Evolutionary conservation across 2,888 invertebrate genomes (phyloP).

Genomic region (Galerucella pusilla): DNA sequence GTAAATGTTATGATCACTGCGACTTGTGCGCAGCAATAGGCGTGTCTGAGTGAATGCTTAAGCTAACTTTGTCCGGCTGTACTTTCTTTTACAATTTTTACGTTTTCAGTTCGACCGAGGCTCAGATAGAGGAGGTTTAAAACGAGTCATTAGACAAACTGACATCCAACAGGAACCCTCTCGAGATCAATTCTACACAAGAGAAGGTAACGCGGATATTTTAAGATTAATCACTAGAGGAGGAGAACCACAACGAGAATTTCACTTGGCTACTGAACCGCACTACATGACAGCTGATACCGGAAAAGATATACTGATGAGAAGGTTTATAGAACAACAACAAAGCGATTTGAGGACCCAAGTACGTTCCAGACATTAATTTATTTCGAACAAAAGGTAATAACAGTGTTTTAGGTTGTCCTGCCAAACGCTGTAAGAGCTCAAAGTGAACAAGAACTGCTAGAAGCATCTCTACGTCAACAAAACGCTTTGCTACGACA

Average conservation of each 20-base stretch:
- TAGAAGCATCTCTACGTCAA: constrained; percentile 76
- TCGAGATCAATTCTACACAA: constrained; percentile 75
- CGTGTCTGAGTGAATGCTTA: no score
- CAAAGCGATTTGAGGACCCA: constrained; percentile 55
- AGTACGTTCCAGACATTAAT: constrained; percentile 11
- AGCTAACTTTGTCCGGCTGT: no score
- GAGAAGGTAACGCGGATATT: constrained; percentile 88
- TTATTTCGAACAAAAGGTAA: background rate
- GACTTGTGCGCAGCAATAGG: no score
- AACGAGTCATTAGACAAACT: constrained; percentile 50
- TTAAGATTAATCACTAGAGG: constrained; percentile 78
- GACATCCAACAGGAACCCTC: constrained; percentile 65
- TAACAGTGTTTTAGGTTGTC: constrained; percentile 43
- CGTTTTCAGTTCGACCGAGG: constrained; percentile 72
- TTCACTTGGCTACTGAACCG: constrained; percentile 62
- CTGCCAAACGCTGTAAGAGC: constrained; percentile 60
- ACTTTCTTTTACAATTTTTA: no score
- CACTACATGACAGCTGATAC: constrained; percentile 70
- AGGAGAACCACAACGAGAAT: constrained; percentile 63
- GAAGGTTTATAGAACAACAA: constrained; percentile 86
- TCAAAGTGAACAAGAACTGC: constrained; percentile 70
- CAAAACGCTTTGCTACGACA: constrained; percentile 81
- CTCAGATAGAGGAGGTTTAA: constrained; percentile 70
- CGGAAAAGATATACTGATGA: constrained; percentile 86
- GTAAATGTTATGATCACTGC: no score